Conservation (phyloP, 2,113 vertebrate genomes). For the Fulica atra region DNA sequence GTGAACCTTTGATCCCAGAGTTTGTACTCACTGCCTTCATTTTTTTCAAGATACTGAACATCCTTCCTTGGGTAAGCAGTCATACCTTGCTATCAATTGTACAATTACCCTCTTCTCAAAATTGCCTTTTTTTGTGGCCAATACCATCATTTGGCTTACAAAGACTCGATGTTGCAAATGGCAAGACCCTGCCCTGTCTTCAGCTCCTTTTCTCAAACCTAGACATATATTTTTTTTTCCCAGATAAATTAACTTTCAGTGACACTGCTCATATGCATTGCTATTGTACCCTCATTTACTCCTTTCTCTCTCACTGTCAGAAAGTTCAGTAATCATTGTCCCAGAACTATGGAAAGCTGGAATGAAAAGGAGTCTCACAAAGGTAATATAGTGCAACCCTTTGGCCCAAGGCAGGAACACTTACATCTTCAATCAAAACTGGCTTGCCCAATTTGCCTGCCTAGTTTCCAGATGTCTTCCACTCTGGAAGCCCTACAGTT, state of each 20-base stretch:
- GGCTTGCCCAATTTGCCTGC: not conserved
- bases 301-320: not conserved
- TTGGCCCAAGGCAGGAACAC: not conserved
- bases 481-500: not conserved
- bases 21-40: not conserved
- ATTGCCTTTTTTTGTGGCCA: not conserved
- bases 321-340: not conserved
- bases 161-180: not conserved
- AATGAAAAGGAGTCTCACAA: not conserved
- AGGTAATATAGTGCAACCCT: not conserved
- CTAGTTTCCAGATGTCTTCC: not conserved
- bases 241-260: not conserved
- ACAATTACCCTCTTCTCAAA: not conserved
- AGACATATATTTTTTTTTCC: not conserved
- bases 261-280: not conserved
- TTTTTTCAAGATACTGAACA: not conserved
- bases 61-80: not conserved
- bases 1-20: not conserved
- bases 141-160: not conserved
- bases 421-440: not conserved
- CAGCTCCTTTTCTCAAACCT: not conserved
- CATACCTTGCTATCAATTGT: not conserved
- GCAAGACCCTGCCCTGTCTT: not conserved
- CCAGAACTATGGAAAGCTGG: not conserved
- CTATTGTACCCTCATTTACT: not conserved